Evolutionary conservation across 2,888 invertebrate species (phyloP), one percentile per base, ranked within the genome.

Genomic region (Boloria selene): DNA sequence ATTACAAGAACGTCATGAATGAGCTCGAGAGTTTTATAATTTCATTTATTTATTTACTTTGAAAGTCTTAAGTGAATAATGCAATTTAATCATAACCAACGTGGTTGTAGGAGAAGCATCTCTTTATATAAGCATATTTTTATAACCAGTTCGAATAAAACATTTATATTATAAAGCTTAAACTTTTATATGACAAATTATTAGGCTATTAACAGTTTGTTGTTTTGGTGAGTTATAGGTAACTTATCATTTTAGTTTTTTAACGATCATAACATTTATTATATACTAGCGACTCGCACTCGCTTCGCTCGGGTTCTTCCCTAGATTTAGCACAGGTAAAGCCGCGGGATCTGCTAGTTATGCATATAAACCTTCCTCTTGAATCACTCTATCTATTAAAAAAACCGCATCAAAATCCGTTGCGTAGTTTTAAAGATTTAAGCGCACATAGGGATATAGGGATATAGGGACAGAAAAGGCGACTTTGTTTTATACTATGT

Each of bases 21-120:
- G 18, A n/a, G 31, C 7, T 7, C 22, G 26, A 56, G 22, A 47
- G 31, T 17, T 54, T 13, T 18, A 49, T 38, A 55, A 18, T 26
- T 38, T 31, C 3, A 49, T 63, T 42, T 31, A 44, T 50, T 14
- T 56, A 49, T 49, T 56, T 44, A 6, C 47, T 55, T 22, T 13
- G 1, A 51, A 42, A 47, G 52, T 59, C 26, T 52, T 14, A 13
- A 49, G 31, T 44, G 49, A 61, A 65, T 56, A 65, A 65, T 61
- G 61, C 44, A 65, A 65, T 65, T 65, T 56, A 65, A 56, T 61
- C 55, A 55, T 31, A 44, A 47, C 38, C 49, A 56, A 51, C 14
- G 56, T 56, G 61, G 38, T 65, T 60, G 49, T 60, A 54, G 18
- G 65, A 50, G 42, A 54, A 31, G 61, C 56, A 65, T 55, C 17